Evolutionary conservation across 2,888 invertebrate species (phyloP).

Genomic region (Sarcophaga rosellei): DNA sequence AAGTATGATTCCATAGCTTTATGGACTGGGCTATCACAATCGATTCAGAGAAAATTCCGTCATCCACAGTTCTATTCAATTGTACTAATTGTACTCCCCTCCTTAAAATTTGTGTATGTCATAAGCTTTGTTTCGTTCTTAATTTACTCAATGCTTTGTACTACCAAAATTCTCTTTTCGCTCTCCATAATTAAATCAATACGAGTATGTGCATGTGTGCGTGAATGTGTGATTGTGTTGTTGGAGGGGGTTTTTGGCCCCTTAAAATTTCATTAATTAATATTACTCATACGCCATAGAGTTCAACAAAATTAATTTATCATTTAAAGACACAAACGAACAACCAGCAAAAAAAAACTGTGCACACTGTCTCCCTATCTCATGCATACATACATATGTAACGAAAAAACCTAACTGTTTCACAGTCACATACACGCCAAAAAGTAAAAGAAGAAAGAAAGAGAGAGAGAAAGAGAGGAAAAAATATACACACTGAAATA

Average conservation of each 20-base stretch:
- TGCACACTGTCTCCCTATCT: slow-evolving; percentile 7
- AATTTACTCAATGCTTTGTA: slow-evolving; percentile 43
- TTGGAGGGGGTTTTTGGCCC: not conserved
- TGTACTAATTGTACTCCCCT: too few species aligned
- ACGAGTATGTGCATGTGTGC: not conserved
- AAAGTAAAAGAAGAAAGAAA: not conserved
- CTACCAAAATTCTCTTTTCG: slow-evolving; percentile 27
- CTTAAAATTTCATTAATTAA: slow-evolving; percentile 63
- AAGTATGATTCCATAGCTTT: too few species aligned
- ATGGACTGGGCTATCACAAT: too few species aligned
- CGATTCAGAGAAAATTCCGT: too few species aligned
- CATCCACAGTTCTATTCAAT: too few species aligned
- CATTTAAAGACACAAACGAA: slow-evolving; percentile 60
- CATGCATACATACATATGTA: not conserved
- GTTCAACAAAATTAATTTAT: slow-evolving; percentile 65
- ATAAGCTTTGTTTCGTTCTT: not conserved
- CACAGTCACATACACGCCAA: not conserved
- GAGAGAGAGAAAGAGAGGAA: not conserved
- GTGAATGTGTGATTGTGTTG: not conserved
- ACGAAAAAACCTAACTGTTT: not conserved
- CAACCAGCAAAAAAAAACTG: not conserved
- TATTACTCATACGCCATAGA: slow-evolving; percentile 65
- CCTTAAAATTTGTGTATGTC: too few species aligned
- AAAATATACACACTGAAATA: slow-evolving; percentile 33
- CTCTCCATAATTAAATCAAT: not conserved